phyloP scores from a whole-genome alignment of 2,797 vertebrate species.

The Serranus cabrilla region DNA sequence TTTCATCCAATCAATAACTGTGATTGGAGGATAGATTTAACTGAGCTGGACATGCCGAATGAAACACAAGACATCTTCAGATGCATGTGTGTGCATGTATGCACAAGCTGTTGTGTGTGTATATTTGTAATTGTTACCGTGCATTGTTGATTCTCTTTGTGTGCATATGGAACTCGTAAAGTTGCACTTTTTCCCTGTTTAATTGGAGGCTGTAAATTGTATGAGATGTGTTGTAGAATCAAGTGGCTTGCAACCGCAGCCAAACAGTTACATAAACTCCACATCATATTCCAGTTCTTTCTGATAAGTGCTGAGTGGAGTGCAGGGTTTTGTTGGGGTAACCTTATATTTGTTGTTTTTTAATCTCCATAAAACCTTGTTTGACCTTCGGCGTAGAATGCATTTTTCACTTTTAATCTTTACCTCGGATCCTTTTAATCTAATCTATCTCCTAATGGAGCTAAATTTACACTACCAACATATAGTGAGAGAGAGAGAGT shows the following conservation, averaged over 20 bases:
- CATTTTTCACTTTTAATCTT: conserved; percentile 15
- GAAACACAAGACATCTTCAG: conserved; percentile 15
- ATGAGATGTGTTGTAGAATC: conserved; percentile 27
- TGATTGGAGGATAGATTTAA: conserved; percentile 76
- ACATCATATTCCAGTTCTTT: conserved; percentile 17
- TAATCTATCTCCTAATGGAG: conserved; percentile 3
- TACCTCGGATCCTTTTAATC: conserved; percentile 3
- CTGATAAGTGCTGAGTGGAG: conserved; percentile 14
- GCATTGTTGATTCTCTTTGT: conserved; percentile 25
- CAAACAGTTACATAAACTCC: conserved; percentile 27
- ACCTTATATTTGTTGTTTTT: neutral
- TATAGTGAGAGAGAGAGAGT: neutral
- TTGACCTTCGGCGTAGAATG: conserved; percentile 6
- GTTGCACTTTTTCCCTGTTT: conserved; percentile 15
- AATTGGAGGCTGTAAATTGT: conserved; percentile 42
- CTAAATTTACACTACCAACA: neutral
- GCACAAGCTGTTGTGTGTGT: neutral
- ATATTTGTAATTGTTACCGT: conserved; percentile 5
- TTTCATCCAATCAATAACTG: conserved; percentile 84
- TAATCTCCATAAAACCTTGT: neutral
- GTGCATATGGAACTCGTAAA: conserved; percentile 36
- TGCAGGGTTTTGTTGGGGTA: neutral
- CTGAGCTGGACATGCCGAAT: conserved; percentile 10
- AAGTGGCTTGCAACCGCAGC: conserved; percentile 27
- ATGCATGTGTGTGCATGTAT: conserved; percentile 13